Evolutionary conservation across 2,797 vertebrate genomes (phyloP), one percentile per base, ranked within the genome.

Genomic region (Rallus crepitans): DNA sequence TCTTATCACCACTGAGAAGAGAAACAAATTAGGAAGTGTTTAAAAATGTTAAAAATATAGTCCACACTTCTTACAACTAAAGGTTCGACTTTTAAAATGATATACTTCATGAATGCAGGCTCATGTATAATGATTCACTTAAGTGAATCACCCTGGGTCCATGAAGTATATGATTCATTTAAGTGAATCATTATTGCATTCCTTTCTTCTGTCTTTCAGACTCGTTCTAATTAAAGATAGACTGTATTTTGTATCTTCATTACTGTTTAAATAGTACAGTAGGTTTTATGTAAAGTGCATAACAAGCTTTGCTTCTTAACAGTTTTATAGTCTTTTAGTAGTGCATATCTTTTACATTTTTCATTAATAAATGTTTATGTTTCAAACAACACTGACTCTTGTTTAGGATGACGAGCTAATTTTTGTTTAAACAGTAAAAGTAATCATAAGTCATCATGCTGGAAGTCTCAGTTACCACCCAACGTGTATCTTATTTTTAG

Each of bases 341-440:
- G n/a, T 0, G 7, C 11, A 15, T n/a, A 47, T 59, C 24, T 72
- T 79, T 60, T 87, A 33, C 4, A 40, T 71, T 89, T 93, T 94
- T 84, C 42, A n/a, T 56, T 72, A 55, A 20, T 30, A 82, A 87
- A 31, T 45, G 24, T 59, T 82, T 87, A 35, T 47, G 8, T 77
- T 94, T 66, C 79, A 15, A 42, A 48, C 28, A 77, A 63, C 57
- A 92, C 16, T 82, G 68, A 86, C 79, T 89, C 33, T 82, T 83
- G 20, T 37, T 88, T 37, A 78, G 59, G 45, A 56, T 47, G 37
- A 28, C 14, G 12, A 93, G 64, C 15, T 85, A 48, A 53, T 48
- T 82, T 89, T 76, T 91, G 28, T 69, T 37, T 68, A 89, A 94
- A 87, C 9, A 79, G 21, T 48, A 84, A 84, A 93, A 87, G 73